Percentiles rank a stretch among this genome's conserved stretches.
These are phyloP conservation scores for Dendrocincla fuliginosa DNA, from an alignment of 2,797 vertebrate genomes.

Conservation along the genomic window DNA sequence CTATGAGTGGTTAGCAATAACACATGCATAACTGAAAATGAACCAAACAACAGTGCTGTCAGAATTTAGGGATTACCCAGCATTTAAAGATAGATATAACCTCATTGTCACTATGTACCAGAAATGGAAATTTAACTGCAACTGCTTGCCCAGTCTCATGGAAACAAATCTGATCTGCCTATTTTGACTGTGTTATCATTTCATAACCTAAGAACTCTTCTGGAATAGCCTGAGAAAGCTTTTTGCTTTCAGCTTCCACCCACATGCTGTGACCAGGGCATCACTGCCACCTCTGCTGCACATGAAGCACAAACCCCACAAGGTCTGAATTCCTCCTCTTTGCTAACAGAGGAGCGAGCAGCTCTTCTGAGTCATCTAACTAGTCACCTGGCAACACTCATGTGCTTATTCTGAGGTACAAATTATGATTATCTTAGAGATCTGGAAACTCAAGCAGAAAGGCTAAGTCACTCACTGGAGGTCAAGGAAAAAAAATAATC, in stretches of 20 bases:
- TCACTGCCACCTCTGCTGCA: background rate
- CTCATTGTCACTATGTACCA: background rate
- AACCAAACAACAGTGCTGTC: background rate
- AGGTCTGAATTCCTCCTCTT: background rate
- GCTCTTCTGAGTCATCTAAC: background rate
- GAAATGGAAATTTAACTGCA: background rate
- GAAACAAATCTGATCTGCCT: background rate
- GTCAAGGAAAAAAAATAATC: background rate
- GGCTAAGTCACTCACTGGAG: background rate
- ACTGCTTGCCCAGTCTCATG: background rate
- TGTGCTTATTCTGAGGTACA: background rate
- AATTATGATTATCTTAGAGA: background rate
- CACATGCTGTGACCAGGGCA: accelerated
- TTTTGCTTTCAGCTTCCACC: background rate
- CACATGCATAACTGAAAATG: background rate
- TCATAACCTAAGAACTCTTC: background rate
- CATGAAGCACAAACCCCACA: background rate
- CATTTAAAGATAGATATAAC: background rate
- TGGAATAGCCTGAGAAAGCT: background rate
- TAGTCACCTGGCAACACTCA: background rate
- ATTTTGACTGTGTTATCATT: background rate
- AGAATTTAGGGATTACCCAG: background rate
- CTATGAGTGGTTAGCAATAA: background rate
- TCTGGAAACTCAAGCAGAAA: background rate
- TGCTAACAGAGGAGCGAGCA: background rate